These are phyloP conservation scores for Sebastes kiyomatsui DNA, from an alignment of 2,797 vertebrate species.

Conservation along the genomic window DNA sequence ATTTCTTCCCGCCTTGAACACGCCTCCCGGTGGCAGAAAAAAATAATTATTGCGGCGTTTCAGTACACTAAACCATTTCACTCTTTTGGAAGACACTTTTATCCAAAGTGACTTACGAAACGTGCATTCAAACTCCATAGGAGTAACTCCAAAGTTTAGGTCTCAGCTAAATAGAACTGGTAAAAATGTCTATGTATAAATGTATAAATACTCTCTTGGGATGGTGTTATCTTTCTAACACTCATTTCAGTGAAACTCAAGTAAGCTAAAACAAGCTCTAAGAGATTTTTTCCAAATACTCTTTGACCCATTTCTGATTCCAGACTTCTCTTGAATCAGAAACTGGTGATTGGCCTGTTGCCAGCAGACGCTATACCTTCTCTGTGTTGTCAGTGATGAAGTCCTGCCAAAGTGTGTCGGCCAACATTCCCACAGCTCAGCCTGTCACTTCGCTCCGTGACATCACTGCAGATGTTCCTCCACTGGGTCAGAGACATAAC, in stretches of 20 bases:
- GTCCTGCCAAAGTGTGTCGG: constrained; percentile 18
- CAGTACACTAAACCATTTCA: not conserved
- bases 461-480: constrained; percentile 70
- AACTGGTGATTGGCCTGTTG: not conserved
- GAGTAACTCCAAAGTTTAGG: not conserved
- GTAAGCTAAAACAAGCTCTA: not conserved
- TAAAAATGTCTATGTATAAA: not conserved
- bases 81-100: rapidly evolving
- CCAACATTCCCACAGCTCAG: constrained; percentile 26
- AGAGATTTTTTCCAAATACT: constrained; percentile 22
- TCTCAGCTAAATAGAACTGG: not conserved
- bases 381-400: not conserved
- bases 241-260: constrained; percentile 4
- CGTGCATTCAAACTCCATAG: not conserved
- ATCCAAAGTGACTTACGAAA: not conserved
- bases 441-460: constrained; percentile 38
- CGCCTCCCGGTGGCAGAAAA: rapidly evolving
- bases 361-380: not conserved
- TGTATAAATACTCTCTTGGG: rapidly evolving
- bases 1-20: too few relatives aligned
- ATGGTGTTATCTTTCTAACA: not conserved
- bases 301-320: constrained; percentile 48
- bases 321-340: constrained; percentile 9
- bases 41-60: too few relatives aligned
- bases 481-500: constrained; percentile 32